Evolutionary conservation across 2,113 vertebrate genomes (phyloP), one percentile per base, ranked within the genome.

Genomic region (Nothobranchius furzeri): DNA sequence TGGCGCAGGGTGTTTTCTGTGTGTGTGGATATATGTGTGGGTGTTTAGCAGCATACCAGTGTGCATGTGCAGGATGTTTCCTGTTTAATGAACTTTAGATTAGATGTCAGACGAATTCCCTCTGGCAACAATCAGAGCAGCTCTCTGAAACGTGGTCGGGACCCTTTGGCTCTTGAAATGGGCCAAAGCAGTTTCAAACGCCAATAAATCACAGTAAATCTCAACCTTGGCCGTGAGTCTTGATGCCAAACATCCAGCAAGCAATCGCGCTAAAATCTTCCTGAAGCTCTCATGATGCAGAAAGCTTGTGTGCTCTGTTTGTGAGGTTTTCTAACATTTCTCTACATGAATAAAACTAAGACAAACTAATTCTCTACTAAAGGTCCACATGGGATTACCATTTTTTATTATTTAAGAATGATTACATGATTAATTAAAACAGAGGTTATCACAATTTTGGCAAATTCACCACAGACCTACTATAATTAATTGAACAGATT

Each of bases 71-170:
- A 78, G 75, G 74, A 67, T 79, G 70, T 86, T 86, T 83, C 56
- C 54, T 36, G 74, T 86, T 79, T 89, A 88, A 86, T 92, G 85
- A 91, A 89, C 88, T 89, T 88, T 84, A 89, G 73, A 92, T 90
- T 81, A 82, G 84, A 87, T 88, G 83, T 90, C 79, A 78, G 68
- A 88, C 82, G 76, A 69, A 75, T 77, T 84, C 83, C 79, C 75
- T 78, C 60, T 67, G 76, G 86, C 85, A 84, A 79, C 75, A 77
- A 78, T 79, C 81, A 79, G 52, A 68, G 68, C 17, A 7, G 68
- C 63, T 84, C 82, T 78, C 72, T 76, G 59, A 64, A 82, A 82
- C 74, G 59, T 80, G 70, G 68, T 66, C 71, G 15, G 79, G 65
- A 72, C 67, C 79, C 68, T 70, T 40, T 69, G 67, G 79, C 74